Evolutionary conservation across 2,888 invertebrate genomes (phyloP), one percentile per base, ranked within the genome.

Genomic region (Agrochola circellaris): DNA sequence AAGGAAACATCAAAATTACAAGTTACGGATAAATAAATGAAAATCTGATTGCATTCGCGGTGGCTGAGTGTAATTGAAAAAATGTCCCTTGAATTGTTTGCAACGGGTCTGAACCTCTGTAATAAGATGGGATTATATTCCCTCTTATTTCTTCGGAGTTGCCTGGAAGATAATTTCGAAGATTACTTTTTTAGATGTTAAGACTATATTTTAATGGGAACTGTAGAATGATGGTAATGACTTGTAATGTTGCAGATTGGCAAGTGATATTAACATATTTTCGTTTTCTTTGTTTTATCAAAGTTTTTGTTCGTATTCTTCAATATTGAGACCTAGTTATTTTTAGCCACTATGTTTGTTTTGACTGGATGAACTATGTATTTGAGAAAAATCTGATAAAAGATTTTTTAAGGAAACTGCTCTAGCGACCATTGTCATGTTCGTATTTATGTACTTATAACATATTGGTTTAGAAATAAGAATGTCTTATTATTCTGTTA

Each of bases 51-150:
- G 94, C 93, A 91, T 93, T 91, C 92, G 93, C 95, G 93, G 88
- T 87, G 93, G 93, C 92, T 80, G 76, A 83, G 89, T 89, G 89
- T 96, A 95, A 96, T 95, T 96, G 95, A 95, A 95, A 95, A 95
- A 95, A 94, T 95, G 95, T 95, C 95, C 90, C 92, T 93, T 93
- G 92, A 92, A 94, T 93, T 94, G 91, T 93, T 93, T 93, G 92
- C 92, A 90, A 91, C 90, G 88, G 79, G 85, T 84, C 85, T 88
- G 78, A 86, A 80, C 81, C 86, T 80, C 89, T 83, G 85, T 94
- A 95, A 95, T 95, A 92, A 94, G 94, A 91, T 90, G 88, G 91
- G 91, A 94, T 94, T 93, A 93, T 91, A 90, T 88, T 88, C 82
- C 72, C 75, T 79, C 76, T 85, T 84, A 84, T 88, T 87, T 87